Conservation (phyloP, 2,797 vertebrate species). For the Chanos chanos region DNA sequence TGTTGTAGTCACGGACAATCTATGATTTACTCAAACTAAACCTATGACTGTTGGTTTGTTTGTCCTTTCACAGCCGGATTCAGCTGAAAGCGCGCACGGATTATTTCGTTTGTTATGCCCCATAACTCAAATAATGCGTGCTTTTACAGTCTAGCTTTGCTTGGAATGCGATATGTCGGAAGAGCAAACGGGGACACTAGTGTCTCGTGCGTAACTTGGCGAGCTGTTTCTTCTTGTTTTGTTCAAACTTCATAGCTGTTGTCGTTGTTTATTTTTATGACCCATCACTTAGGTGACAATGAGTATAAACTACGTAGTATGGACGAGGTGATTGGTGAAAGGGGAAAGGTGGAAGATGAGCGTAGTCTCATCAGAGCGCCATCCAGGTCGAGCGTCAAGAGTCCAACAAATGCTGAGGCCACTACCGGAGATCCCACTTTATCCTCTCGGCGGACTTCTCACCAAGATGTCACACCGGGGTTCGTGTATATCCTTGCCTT, state of each 20-base stretch:
- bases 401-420: constrained; percentile 34
- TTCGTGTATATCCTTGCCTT: constrained; percentile 82
- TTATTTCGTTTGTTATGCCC: too few species aligned
- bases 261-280: neutral
- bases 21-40: too few species aligned
- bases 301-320: constrained; percentile 72
- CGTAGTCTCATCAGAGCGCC: constrained; percentile 65
- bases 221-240: too few species aligned
- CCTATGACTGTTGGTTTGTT: neutral
- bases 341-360: constrained; percentile 61
- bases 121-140: too few species aligned
- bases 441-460: too few species aligned
- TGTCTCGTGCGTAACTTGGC: too few species aligned
- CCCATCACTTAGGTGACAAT: constrained; percentile 65
- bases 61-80: too few species aligned
- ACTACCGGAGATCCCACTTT: constrained; percentile 64
- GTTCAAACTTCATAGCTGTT: neutral
- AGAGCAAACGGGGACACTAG: neutral
- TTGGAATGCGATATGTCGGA: neutral
- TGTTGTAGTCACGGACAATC: too few species aligned
- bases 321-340: constrained; percentile 74
- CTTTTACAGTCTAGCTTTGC: too few species aligned
- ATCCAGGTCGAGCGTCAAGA: constrained; percentile 55
- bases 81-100: too few species aligned
- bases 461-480: constrained; percentile 65